Evolutionary conservation across 2,888 invertebrate genomes (phyloP).

Genomic region (Strigamia transsilvanica): DNA sequence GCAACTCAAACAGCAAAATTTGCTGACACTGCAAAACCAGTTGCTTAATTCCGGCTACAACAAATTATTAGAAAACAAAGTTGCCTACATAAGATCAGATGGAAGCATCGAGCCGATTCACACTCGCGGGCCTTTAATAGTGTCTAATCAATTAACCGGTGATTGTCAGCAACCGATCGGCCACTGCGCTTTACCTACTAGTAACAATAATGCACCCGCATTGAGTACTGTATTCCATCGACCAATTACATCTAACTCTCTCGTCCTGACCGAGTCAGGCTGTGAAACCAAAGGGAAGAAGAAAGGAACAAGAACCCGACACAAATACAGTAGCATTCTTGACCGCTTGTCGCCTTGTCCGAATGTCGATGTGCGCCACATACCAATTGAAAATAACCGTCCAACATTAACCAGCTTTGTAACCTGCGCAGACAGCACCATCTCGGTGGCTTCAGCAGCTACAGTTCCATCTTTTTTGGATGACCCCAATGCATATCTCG

Average conservation of each 20-base stretch:
- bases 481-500: slow-evolving; percentile 88
- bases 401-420: slow-evolving; percentile 59
- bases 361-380: slow-evolving; percentile 71
- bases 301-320: slow-evolving; percentile 56
- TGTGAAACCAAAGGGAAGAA: slow-evolving; percentile 53
- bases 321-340: slow-evolving; percentile 58
- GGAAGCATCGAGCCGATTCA: background rate
- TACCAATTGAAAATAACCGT: slow-evolving; percentile 66
- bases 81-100: background rate
- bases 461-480: slow-evolving; percentile 82
- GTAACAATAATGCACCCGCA: background rate
- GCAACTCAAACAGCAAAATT: slow-evolving; percentile 13
- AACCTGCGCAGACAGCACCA: slow-evolving; percentile 33
- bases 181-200: background rate
- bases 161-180: slow-evolving; percentile 10
- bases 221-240: slow-evolving; percentile 17
- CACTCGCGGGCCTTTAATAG: background rate
- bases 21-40: slow-evolving; percentile 34
- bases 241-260: background rate
- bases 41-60: background rate
- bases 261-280: background rate
- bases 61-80: slow-evolving; percentile 6
- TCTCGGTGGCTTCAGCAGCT: slow-evolving; percentile 7
- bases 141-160: background rate
- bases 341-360: slow-evolving; percentile 67